phyloP scores from a whole-genome alignment of 2,797 vertebrate genomes.

The Tokudaia tokunoshimensis region DNA sequence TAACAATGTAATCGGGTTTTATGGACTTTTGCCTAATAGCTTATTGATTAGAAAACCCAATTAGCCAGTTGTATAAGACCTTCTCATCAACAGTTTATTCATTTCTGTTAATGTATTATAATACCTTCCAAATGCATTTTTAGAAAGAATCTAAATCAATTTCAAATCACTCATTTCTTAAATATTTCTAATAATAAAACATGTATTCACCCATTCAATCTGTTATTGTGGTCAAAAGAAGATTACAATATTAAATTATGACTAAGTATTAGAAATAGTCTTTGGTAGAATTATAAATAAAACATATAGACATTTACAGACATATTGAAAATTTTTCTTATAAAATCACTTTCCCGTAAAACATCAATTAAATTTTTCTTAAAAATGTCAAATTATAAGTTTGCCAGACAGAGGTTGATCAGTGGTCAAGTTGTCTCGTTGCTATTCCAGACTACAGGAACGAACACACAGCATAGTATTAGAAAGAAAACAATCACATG shows the following conservation, averaged over 20 bases:
- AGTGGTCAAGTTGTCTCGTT: too few relatives aligned
- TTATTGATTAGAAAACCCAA: slow-evolving; percentile 23
- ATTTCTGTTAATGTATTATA: not conserved
- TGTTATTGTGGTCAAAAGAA: not conserved
- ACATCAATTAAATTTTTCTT: not conserved
- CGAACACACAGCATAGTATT: not conserved
- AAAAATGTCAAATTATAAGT: slow-evolving; percentile 3
- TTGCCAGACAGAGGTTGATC: not conserved
- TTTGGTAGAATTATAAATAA: not conserved
- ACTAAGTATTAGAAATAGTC: not conserved
- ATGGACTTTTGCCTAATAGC: not conserved
- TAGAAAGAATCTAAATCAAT: not conserved
- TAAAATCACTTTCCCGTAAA: not conserved
- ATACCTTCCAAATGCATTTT: not conserved
- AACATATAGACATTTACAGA: not conserved
- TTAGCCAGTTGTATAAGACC: not conserved
- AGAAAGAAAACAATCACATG: not conserved
- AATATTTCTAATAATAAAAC: not conserved
- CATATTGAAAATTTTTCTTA: not conserved
- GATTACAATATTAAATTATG: not conserved
- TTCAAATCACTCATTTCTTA: not conserved
- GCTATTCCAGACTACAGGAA: not conserved
- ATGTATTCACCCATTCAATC: not conserved
- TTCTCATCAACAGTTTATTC: not conserved
- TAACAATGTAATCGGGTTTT: not conserved